phyloP scores from a whole-genome alignment of 2,113 vertebrate species.

The Varanus salvator region DNA sequence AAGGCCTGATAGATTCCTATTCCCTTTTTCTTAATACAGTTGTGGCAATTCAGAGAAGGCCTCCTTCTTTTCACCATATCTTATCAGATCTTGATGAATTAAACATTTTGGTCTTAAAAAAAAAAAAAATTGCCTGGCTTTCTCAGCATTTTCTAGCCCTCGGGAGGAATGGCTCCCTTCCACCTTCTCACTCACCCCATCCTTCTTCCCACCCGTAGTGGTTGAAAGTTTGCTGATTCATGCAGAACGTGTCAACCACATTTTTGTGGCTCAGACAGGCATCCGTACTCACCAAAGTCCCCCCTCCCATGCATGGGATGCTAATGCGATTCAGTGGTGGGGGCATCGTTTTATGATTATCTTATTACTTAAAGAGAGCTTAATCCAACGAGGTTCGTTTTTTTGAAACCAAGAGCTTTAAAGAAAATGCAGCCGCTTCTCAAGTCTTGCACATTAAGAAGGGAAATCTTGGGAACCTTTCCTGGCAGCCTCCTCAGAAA shows the following conservation, averaged over 20 bases:
- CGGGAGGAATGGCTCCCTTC: neutral
- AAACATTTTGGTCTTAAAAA: constrained; percentile 37
- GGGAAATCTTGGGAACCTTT: constrained; percentile 43
- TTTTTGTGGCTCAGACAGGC: constrained; percentile 1
- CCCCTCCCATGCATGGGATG: constrained; percentile 41
- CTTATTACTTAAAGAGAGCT: neutral
- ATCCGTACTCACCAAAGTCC: neutral
- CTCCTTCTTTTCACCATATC: constrained; percentile 48
- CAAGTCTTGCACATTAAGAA: neutral
- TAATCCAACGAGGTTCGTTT: neutral
- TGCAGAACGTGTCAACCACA: constrained; percentile 52
- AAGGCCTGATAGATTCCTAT: neutral
- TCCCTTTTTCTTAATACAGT: neutral
- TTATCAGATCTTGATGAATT: constrained; percentile 63
- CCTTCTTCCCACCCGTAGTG: constrained; percentile 9
- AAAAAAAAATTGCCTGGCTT: constrained; percentile 34
- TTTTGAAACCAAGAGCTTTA: neutral
- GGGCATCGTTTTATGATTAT: constrained; percentile 39
- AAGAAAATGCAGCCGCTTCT: neutral
- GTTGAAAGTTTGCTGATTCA: constrained; percentile 50
- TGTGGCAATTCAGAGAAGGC: neutral
- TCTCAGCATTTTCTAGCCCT: constrained; percentile 41
- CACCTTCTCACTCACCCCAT: constrained; percentile 39
- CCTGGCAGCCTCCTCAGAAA: constrained; percentile 57
- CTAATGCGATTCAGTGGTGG: constrained; percentile 64